Evolutionary conservation across 2,888 invertebrate species (phyloP).

Genomic region (Harmothoe impar): DNA sequence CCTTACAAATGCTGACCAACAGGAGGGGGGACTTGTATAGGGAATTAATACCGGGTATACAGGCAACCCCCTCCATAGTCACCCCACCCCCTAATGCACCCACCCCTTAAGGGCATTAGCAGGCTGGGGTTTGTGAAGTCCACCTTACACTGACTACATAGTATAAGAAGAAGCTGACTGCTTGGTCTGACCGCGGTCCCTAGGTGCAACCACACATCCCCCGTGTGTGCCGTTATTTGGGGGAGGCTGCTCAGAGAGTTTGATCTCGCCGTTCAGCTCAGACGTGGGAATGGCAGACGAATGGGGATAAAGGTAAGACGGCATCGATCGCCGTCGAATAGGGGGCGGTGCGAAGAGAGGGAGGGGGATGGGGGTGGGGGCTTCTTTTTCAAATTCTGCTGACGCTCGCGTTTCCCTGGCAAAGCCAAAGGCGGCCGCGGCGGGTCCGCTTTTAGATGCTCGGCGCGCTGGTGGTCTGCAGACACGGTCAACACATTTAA

Average conservation of each 20-base stretch:
- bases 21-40: neutral
- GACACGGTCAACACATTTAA: too few relatives aligned
- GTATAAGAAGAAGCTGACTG: too few relatives aligned
- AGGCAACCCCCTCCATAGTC: neutral
- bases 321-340: neutral
- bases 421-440: neutral
- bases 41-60: neutral
- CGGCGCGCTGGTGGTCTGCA: too few relatives aligned
- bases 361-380: neutral
- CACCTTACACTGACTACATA: too few relatives aligned
- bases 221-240: neutral
- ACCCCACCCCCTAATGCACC: neutral
- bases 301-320: slow-evolving; percentile 31
- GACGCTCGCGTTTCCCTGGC: slow-evolving; percentile 31
- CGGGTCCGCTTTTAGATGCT: too few relatives aligned
- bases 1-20: too few relatives aligned
- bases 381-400: slow-evolving; percentile 29
- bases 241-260: neutral
- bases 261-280: slow-evolving; percentile 31
- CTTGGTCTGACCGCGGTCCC: too few relatives aligned
- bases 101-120: neutral
- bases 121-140: too few relatives aligned
- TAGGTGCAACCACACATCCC: too few relatives aligned
- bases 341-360: neutral
- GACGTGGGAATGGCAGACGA: neutral